phyloP scores from a whole-genome alignment of 1,140 invertebrate genomes.

The Drusus annulatus region DNA sequence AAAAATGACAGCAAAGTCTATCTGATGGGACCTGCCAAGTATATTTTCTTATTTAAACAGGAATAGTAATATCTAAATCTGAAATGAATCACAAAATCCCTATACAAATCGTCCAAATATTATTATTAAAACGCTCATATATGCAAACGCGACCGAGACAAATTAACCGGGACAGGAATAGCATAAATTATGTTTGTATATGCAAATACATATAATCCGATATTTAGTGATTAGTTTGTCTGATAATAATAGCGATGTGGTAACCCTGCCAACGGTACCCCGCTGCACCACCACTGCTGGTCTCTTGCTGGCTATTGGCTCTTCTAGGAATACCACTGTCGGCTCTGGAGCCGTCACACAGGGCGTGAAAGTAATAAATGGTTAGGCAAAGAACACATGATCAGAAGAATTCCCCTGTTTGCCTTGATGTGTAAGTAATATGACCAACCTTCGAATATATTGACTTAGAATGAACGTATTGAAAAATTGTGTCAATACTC shows the following conservation, averaged over 20 bases:
- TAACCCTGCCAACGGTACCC: slow-evolving; percentile 19
- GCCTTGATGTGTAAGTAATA: slow-evolving; percentile 18
- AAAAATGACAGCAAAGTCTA: too few relatives aligned
- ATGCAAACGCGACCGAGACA: too few relatives aligned
- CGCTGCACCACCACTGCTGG: slow-evolving; percentile 3
- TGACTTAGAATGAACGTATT: background rate
- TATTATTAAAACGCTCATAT: too few relatives aligned
- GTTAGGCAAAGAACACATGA: slow-evolving; percentile 43
- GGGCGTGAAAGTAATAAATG: slow-evolving; percentile 58
- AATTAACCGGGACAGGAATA: too few relatives aligned
- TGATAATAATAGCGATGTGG: background rate
- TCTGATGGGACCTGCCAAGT: too few relatives aligned
- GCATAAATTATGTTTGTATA: too few relatives aligned
- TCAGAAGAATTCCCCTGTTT: slow-evolving; percentile 24
- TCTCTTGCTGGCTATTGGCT: background rate
- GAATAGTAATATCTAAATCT: too few relatives aligned
- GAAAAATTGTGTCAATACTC: too few relatives aligned
- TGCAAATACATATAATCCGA: too few relatives aligned
- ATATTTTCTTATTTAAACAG: too few relatives aligned
- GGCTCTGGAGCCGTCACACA: slow-evolving; percentile 21
- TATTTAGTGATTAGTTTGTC: background rate
- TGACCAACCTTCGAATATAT: background rate
- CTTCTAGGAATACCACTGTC: slow-evolving; percentile 39
- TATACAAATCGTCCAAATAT: too few relatives aligned
- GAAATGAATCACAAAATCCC: too few relatives aligned